phyloP scores from a whole-genome alignment of 2,888 invertebrate species.

The Tanytarsus gracilentus region DNA sequence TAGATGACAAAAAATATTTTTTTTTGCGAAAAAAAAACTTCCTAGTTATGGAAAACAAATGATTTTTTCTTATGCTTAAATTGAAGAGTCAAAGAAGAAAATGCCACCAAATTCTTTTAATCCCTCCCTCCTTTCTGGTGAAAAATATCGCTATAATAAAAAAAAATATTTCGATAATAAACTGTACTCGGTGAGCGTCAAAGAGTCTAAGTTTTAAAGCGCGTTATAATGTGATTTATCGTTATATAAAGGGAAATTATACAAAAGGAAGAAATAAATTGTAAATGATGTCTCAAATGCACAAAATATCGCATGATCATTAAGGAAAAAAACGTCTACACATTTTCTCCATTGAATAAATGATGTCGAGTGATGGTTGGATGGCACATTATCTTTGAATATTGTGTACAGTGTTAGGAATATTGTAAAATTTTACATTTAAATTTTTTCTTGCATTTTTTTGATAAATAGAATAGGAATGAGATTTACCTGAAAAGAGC shows the following conservation, averaged over 20 bases:
- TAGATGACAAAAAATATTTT: background rate
- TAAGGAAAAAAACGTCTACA: background rate
- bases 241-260: background rate
- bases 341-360: background rate
- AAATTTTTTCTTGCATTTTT: background rate
- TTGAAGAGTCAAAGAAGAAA: background rate
- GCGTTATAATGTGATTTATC: constrained; percentile 8
- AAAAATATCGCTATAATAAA: constrained; percentile 3
- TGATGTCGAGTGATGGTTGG: too few relatives aligned
- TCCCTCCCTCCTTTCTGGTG: too few relatives aligned
- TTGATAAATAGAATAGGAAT: background rate
- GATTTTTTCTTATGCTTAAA: background rate
- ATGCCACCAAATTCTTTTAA: too few relatives aligned
- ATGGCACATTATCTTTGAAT: background rate
- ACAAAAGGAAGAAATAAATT: background rate
- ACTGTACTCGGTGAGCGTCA: background rate
- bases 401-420: background rate
- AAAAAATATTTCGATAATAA: background rate
- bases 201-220: constrained; percentile 6
- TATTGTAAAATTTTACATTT: background rate
- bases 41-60: background rate
- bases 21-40: background rate
- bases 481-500: background rate
- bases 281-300: constrained; percentile 19
- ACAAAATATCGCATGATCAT: constrained; percentile 13